Evolutionary conservation across 2,797 vertebrate genomes (phyloP).

Genomic region (Acanthurus lineatus): DNA sequence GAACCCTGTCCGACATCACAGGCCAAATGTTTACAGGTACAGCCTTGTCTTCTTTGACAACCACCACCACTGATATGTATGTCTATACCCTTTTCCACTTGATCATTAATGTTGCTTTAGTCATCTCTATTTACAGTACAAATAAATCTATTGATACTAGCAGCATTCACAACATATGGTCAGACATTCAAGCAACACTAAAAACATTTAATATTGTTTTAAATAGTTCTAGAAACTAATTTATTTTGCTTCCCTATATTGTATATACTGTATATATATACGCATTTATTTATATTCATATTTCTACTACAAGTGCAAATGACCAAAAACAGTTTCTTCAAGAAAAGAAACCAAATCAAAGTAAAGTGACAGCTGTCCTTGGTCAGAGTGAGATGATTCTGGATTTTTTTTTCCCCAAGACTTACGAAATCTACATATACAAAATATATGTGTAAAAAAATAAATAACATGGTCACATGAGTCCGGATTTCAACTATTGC

Average conservation of each 20-base stretch:
- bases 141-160: constrained; percentile 85
- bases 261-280: constrained; percentile 76
- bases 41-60: constrained; percentile 66
- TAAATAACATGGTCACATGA: constrained; percentile 85
- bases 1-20: constrained; percentile 71
- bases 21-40: constrained; percentile 69
- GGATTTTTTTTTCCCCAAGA: constrained; percentile 50
- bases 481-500: constrained; percentile 84
- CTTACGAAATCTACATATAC: constrained; percentile 83
- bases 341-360: constrained; percentile 69
- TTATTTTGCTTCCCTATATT: constrained; percentile 79
- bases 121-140: constrained; percentile 85
- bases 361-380: constrained; percentile 79
- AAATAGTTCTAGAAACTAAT: constrained; percentile 84
- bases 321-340: constrained; percentile 79
- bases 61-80: constrained; percentile 83
- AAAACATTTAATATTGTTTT: constrained; percentile 83
- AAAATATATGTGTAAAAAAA: constrained; percentile 89
- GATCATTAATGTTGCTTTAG: constrained; percentile 60
- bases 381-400: constrained; percentile 79
- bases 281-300: constrained; percentile 76
- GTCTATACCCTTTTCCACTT: constrained; percentile 77
- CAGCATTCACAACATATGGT: constrained; percentile 87
- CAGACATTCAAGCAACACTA: constrained; percentile 85
- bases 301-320: constrained; percentile 86